Conservation (phyloP, 2,888 invertebrate species). For the Cataglyphis altisquamis region DNA sequence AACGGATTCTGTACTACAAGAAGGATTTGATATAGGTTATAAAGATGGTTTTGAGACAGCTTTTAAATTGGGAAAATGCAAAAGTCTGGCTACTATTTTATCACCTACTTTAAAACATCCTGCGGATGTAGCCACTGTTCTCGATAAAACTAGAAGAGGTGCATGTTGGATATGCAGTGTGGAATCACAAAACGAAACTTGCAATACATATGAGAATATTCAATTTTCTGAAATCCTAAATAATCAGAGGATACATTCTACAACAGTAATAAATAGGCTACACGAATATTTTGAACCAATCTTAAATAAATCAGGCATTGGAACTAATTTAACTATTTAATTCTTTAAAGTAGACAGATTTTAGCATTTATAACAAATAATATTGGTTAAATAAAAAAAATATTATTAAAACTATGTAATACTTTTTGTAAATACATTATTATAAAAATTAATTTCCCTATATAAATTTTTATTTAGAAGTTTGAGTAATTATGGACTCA, state of each 20-base stretch:
- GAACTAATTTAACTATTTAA: constrained; percentile 8
- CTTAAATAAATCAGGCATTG: constrained; percentile 63
- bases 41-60: constrained; percentile 89
- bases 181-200: constrained; percentile 59
- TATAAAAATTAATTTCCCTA: constrained; percentile 59
- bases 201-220: constrained; percentile 53
- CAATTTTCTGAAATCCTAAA: constrained; percentile 76
- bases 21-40: constrained; percentile 91
- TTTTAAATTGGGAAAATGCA: constrained; percentile 87
- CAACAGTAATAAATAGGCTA: constrained; percentile 75
- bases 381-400: constrained; percentile 33
- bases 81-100: constrained; percentile 81
- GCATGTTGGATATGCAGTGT: constrained; percentile 79
- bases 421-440: constrained; percentile 52
- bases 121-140: constrained; percentile 72
- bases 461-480: constrained; percentile 42
- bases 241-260: constrained; percentile 79
- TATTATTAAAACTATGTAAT: constrained; percentile 63
- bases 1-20: constrained; percentile 89
- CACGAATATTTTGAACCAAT: constrained; percentile 78
- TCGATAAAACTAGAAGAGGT: constrained; percentile 79
- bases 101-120: constrained; percentile 74
- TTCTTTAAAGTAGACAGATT: constrained; percentile 26
- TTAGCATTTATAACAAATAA: constrained; percentile 28
- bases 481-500: not conserved